Conservation (phyloP, 2,113 vertebrate genomes). For the Atractosteus spatula region DNA sequence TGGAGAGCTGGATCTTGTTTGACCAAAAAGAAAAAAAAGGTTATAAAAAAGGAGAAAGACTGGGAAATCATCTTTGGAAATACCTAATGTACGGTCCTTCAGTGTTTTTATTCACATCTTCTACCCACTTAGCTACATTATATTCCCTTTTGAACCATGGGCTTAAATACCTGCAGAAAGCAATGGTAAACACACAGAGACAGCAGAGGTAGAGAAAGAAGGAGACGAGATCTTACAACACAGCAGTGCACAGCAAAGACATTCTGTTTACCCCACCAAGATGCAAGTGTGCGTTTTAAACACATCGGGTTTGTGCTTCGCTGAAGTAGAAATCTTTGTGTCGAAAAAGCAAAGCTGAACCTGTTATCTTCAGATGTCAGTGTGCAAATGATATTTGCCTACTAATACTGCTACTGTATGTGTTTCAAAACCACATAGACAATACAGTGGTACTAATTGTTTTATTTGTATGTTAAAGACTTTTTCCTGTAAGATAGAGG, state of each 20-base stretch:
- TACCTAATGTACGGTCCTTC: constrained; percentile 98
- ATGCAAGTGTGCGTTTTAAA: constrained; percentile 61
- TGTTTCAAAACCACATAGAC: no score
- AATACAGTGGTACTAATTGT: no score
- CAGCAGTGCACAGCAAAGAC: constrained; percentile 85
- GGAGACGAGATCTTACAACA: constrained; percentile 87
- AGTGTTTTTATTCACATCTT: constrained; percentile 99
- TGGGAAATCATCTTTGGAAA: constrained; percentile 79
- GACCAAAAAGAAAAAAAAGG: constrained; percentile 49
- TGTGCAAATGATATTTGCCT: no score
- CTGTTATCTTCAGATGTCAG: no score
- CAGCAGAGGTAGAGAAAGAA: constrained; percentile 67
- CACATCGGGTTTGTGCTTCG: no score
- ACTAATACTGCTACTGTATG: no score
- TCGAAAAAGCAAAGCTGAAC: no score
- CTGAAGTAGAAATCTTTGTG: no score
- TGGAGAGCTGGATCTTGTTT: constrained; percentile 63
- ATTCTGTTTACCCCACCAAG: constrained; percentile 73
- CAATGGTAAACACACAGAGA: constrained; percentile 87
- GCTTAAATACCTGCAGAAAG: constrained; percentile 99
- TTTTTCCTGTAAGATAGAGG: no score
- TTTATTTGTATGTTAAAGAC: no score
- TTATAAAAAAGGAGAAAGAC: constrained; percentile 43
- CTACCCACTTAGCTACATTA: constrained; percentile 99
- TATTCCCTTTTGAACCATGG: constrained; percentile 97